Conservation (phyloP, 2,888 invertebrate genomes). For the Zootermopsis nevadensis region DNA sequence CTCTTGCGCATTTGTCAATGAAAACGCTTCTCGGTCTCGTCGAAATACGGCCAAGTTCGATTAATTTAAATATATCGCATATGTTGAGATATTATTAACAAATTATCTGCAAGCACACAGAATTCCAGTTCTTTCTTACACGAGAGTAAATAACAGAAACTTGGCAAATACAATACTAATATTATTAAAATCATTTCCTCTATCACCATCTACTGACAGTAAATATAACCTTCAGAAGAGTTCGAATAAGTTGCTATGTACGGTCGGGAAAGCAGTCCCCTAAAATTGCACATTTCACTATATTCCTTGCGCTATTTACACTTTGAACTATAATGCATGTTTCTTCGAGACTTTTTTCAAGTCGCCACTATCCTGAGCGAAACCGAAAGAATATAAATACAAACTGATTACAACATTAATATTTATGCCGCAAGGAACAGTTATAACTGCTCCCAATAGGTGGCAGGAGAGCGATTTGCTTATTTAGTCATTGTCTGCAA, state of each 20-base stretch:
- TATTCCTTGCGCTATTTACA: no score
- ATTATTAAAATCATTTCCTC: not conserved
- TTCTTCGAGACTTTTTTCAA: no score
- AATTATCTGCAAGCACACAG: not conserved
- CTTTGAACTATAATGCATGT: no score
- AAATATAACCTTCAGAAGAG: not conserved
- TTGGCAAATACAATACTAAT: not conserved
- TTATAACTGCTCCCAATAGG: no score
- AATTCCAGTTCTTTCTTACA: not conserved
- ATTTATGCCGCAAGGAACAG: no score
- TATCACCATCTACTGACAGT: not conserved
- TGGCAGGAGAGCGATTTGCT: no score
- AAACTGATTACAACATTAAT: no score
- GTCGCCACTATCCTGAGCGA: no score
- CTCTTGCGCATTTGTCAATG: conserved; percentile 48
- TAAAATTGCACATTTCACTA: no score
- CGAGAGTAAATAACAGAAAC: not conserved
- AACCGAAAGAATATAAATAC: no score
- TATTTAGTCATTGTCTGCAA: no score
- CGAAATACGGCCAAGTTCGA: not conserved
- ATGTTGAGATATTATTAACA: not conserved
- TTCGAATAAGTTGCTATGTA: not conserved
- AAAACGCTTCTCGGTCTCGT: conserved; percentile 7
- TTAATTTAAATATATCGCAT: not conserved
- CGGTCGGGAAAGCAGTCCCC: not conserved